Evolutionary conservation across 2,797 vertebrate genomes (phyloP), one percentile per base, ranked within the genome.

Genomic region (Strix occidentalis): DNA sequence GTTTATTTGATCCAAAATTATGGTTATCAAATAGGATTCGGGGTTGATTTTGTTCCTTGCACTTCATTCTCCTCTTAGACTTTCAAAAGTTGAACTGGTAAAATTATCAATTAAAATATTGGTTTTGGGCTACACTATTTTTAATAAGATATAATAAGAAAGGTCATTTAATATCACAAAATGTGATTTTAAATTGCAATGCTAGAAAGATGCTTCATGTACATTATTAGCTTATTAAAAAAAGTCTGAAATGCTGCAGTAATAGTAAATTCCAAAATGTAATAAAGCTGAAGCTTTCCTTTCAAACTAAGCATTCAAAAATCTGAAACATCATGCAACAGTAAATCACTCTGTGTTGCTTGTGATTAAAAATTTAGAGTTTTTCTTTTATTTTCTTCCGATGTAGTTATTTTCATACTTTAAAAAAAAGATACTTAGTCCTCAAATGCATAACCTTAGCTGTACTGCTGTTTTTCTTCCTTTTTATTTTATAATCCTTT

Each of bases 51-150:
- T 89, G 13, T 93, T 90, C 9, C 53, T 79, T 68, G 33, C 43
- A 54, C 48, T 91, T 95, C 46, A 43, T 84, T 95, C 21, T 50
- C 33, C 24, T 94, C 41, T 63, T 88, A 94, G 41, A 69, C 21
- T 95, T 87, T 78, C 19, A 69, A 53, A 95, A 96, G 33, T 81
- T 93, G 75, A 69, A 94, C 61, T 85, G 72, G 91, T 95, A 90
- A 97, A 94, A 94, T 93, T 88, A 81, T 95, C 71, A 96, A 77
- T 96, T 95, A 89, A 96, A 97, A 92, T 87, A 84, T 20, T 96
- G 79, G 57, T 39, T 97, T 97, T 81, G 46, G 29, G 71, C 51
- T 95, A 63, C 39, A 7, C 82, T 90, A 11, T 77, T 96, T 96
- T 97, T 97, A 74, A 81, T 82, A 96, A 94, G 65, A 76, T 79